Evolutionary conservation across 2,113 vertebrate genomes (phyloP).

Genomic region (Equus przewalskii): DNA sequence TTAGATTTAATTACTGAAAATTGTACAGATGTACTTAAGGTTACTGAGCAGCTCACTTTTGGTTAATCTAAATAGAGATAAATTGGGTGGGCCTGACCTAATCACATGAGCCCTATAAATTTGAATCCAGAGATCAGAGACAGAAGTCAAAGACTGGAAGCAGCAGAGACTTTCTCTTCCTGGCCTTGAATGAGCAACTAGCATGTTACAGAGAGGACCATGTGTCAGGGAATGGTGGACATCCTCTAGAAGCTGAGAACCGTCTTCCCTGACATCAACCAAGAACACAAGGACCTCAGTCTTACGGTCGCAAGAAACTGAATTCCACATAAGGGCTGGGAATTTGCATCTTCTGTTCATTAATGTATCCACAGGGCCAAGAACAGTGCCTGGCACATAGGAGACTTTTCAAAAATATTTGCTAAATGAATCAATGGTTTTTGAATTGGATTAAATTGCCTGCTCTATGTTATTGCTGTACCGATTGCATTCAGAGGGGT

Average conservation of each 20-base stretch:
- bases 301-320: neutral
- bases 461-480: neutral
- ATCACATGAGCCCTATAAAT: neutral
- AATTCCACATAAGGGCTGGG: neutral
- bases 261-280: neutral
- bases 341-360: neutral
- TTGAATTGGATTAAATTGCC: neutral
- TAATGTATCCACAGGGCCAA: neutral
- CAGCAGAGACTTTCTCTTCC: neutral
- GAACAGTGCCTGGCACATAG: neutral
- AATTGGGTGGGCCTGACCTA: neutral
- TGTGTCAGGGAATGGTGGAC: neutral
- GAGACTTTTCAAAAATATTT: conserved; percentile 46
- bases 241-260: neutral
- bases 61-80: neutral
- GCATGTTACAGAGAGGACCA: neutral
- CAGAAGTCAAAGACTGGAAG: neutral
- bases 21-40: neutral
- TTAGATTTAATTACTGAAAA: conserved; percentile 17
- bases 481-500: neutral
- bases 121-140: neutral
- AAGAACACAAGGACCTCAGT: neutral
- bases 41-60: neutral
- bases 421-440: neutral
- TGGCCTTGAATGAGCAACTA: neutral